Evolutionary conservation across 2,113 vertebrate genomes (phyloP).

Genomic region (Hirundichthys speculiger): DNA sequence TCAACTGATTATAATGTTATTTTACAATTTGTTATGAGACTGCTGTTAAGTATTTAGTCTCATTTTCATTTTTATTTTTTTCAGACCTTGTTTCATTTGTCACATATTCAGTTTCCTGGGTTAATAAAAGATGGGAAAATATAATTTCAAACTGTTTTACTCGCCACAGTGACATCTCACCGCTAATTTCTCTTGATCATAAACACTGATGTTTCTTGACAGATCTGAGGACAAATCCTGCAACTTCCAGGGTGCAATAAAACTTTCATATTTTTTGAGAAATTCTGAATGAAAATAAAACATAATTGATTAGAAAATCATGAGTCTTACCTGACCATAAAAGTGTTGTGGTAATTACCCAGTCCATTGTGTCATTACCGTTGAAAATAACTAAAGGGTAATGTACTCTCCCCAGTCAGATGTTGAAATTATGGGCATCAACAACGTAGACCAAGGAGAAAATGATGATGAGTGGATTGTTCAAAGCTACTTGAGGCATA

Average conservation of each 20-base stretch:
- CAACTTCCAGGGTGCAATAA: not conserved
- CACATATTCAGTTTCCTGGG: too few species aligned
- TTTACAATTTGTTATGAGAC: too few species aligned
- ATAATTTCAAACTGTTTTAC: too few species aligned
- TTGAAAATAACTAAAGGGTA: not conserved
- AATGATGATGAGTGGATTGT: not conserved
- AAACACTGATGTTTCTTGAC: not conserved
- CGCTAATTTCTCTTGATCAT: not conserved
- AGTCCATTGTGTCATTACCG: constrained; percentile 50
- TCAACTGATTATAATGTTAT: too few species aligned
- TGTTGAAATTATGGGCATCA: too few species aligned
- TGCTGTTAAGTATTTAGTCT: too few species aligned
- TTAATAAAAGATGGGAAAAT: too few species aligned
- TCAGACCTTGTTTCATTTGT: too few species aligned
- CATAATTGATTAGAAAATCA: not conserved
- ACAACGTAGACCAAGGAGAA: constrained; percentile 21
- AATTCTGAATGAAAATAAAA: not conserved
- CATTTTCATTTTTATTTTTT: too few species aligned
- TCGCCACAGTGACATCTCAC: too few species aligned
- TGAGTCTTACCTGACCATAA: constrained; percentile 65
- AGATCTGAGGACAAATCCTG: not conserved
- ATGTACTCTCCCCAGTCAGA: not conserved
- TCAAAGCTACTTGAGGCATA: not conserved
- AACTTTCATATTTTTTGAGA: not conserved
- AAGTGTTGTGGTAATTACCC: constrained; percentile 20